Evolutionary conservation across 2,113 vertebrate genomes (phyloP), one percentile per base, ranked within the genome.

Genomic region (Trichechus manatus): DNA sequence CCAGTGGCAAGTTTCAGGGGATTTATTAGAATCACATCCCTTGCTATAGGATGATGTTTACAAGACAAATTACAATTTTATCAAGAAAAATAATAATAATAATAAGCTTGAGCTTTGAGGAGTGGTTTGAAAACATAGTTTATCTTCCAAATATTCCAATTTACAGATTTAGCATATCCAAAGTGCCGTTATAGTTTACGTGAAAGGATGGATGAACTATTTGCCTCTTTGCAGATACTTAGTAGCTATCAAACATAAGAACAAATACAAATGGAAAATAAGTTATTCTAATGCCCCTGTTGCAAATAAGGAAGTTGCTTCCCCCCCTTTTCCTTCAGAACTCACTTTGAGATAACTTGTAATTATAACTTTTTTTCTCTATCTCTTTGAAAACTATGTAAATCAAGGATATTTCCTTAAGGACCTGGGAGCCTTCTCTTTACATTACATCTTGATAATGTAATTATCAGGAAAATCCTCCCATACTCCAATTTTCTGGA

Each of bases 61-160:
- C 0, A 72, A 91, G 13, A 66, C 1, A 61, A 36, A n/a, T 20
- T 72, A 1, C 3, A 56, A 5, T 50, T 94, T 89, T 31, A 5
- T 66, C 53, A 89, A 50, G 44, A 23, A 68, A 25, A 87, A 72
- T n/a, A 70, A 70, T 33, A 15, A 70, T 14, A 36, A 20, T 29
- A n/a, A 61, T 53, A 2, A 33, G 29, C 66, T 2, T 78, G 5
- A 13, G 8, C 33, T 74, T 66, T 1, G 1, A 80, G 44, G 27
- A 6, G 90, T 74, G 2, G 5, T 72, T 74, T 39, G 36, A 77
- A 59, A 78, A 1, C 47, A 59, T 25, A 82, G 4, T 70, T 50
- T n/a, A 70, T 61, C 36, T 96, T 95, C 9, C 14, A 91, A 59
- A 79, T 80, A 80, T 84, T 84, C 29, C 9, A 66, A 64, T 50